These are phyloP conservation scores for Blera fallax DNA, from an alignment of 2,888 invertebrate species.

Conservation along the genomic window DNA sequence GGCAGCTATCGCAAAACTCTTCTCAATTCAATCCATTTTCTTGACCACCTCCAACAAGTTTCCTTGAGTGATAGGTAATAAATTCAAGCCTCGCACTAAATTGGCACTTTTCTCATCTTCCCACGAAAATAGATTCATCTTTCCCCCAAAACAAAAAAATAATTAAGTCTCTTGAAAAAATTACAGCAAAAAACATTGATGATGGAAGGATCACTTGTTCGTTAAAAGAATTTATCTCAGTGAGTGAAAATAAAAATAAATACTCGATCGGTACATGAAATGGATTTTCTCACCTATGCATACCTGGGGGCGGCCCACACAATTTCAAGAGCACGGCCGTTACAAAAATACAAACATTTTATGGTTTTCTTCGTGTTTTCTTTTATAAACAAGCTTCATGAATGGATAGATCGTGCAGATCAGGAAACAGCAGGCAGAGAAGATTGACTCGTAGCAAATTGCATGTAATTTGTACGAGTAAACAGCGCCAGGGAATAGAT, in stretches of 20 bases:
- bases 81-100: neutral
- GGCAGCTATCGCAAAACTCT: too few relatives aligned
- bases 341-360: slow-evolving; percentile 34
- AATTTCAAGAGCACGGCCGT: slow-evolving; percentile 7
- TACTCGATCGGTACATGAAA: slow-evolving; percentile 2
- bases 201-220: slow-evolving; percentile 17
- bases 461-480: slow-evolving; percentile 8
- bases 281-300: slow-evolving; percentile 24
- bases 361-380: slow-evolving; percentile 6
- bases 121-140: slow-evolving; percentile 9
- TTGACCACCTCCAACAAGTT: slow-evolving; percentile 2
- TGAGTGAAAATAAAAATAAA: slow-evolving; percentile 20
- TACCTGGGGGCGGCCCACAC: neutral
- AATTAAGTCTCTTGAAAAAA: neutral
- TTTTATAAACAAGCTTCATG: slow-evolving; percentile 32
- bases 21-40: neutral
- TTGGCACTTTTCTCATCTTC: neutral
- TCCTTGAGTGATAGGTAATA: neutral
- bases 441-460: slow-evolving; percentile 48
- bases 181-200: neutral
- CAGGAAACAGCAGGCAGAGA: slow-evolving; percentile 27
- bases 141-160: neutral
- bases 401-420: slow-evolving; percentile 32
- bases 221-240: neutral
- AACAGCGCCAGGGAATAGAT: slow-evolving; percentile 22